Percentiles rank a stretch among this genome's conserved stretches.
These are phyloP conservation scores for Sterna hirundo DNA, from an alignment of 2,113 vertebrate species.

Conservation along the genomic window DNA sequence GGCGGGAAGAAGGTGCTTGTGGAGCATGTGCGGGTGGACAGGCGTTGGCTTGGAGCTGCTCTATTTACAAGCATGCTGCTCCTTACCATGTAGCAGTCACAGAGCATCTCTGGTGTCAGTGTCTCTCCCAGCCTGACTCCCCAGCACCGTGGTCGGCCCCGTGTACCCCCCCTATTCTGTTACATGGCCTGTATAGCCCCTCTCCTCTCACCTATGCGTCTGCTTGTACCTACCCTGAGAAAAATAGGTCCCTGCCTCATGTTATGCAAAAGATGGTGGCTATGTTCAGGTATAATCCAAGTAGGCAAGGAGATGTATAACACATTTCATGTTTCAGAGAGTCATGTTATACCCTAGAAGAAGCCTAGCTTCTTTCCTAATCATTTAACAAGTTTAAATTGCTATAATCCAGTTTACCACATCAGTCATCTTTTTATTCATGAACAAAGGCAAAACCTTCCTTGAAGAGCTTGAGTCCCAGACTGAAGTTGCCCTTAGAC, in stretches of 20 bases:
- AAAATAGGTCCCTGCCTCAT: not conserved
- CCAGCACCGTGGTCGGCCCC: too few species aligned
- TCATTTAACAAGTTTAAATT: not conserved
- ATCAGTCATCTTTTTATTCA: not conserved
- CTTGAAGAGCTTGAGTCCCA: not conserved
- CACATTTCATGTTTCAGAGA: not conserved
- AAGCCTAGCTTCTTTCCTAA: not conserved
- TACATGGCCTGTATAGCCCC: fast-evolving
- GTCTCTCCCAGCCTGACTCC: fast-evolving
- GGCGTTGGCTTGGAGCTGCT: not conserved
- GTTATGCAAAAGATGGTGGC: not conserved
- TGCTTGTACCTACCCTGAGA: not conserved
- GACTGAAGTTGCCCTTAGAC: not conserved
- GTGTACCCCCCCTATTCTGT: not conserved
- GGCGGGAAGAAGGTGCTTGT: not conserved
- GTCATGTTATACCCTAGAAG: not conserved
- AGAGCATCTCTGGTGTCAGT: too few species aligned
- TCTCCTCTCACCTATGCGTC: fast-evolving
- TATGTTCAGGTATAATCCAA: not conserved
- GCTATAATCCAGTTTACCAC: not conserved
- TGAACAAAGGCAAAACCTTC: not conserved
- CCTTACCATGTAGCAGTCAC: fast-evolving
- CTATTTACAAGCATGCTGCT: not conserved
- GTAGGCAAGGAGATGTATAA: not conserved
- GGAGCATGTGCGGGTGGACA: fast-evolving